Evolutionary conservation across 2,797 vertebrate species (phyloP), one percentile per base, ranked within the genome.

Genomic region (Myotis planiceps): DNA sequence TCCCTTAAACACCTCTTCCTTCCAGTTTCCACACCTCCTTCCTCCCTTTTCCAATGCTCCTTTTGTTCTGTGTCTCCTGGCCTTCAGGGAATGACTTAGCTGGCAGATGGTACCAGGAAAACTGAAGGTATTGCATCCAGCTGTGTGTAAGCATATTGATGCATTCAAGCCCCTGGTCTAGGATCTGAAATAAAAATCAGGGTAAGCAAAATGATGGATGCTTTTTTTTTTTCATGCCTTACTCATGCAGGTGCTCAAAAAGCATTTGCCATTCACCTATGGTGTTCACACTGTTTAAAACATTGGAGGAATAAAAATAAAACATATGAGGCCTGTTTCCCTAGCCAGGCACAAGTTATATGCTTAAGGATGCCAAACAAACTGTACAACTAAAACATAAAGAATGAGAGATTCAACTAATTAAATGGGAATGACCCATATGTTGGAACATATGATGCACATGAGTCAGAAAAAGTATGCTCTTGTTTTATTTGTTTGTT

Each of bases 1-100:
- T 97, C 94, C 95, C 89, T 96, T 93, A 88, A 96, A 84, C 92
- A 97, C 94, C 76, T 95, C 95, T 97, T 97, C 95, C 95, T 97
- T 92, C 80, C 90, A 63, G 58, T 90, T 65, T 92, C 94, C 92
- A 86, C 79, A 97, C 85, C 84, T 92, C 93, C 80, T 92, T 78
- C 47, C 34, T 53, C 37, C 8, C 47, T 79, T 93, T 42, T 27
- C 94, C 92, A 97, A 78, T 69, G 92, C 49, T 92, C 18, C 95
- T 65, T 84, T 75, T 83, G 80, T 90, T 71, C 74, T 79, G 42
- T 75, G 53, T 49, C 39, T 91, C 79, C 79, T 39, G 42, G 88
- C 90, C 93, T 93, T 92, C 21, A 49, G 89, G 93, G 72, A 1
- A 88, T 84, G 63, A 79, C 89, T 95, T 88, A 65, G 83, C 3